phyloP scores from a whole-genome alignment of 2,888 invertebrate genomes.

The Acleris cristana region DNA sequence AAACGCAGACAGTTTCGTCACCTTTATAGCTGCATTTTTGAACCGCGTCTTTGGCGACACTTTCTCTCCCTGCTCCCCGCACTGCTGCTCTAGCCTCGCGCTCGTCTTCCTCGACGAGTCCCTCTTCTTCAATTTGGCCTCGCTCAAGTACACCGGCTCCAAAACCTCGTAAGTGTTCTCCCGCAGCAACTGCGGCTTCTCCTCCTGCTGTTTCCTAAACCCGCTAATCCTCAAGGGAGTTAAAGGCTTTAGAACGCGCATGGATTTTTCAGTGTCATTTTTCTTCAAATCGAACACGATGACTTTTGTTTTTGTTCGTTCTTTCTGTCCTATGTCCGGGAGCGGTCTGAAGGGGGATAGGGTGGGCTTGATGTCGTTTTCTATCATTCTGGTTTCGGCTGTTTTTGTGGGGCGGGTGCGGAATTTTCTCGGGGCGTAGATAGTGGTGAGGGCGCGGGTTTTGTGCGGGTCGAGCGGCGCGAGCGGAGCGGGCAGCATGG shows the following conservation, averaged over 20 bases:
- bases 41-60: conserved; percentile 72
- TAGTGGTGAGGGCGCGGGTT: conserved; percentile 75
- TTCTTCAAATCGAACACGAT: conserved; percentile 71
- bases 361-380: conserved; percentile 67
- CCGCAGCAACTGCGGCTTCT: conserved; percentile 66
- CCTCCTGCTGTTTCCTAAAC: conserved; percentile 54
- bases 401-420: conserved; percentile 70
- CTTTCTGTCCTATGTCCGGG: conserved; percentile 76
- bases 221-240: conserved; percentile 70
- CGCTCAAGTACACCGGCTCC: conserved; percentile 66
- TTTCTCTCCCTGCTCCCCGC: conserved; percentile 45
- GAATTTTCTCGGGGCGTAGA: conserved; percentile 76
- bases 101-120: conserved; percentile 41
- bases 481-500: conserved; percentile 74
- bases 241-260: conserved; percentile 71
- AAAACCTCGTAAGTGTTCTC: conserved; percentile 79
- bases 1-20: conserved; percentile 67
- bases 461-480: conserved; percentile 70
- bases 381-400: conserved; percentile 73
- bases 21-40: conserved; percentile 72
- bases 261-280: conserved; percentile 48
- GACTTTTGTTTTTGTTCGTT: conserved; percentile 66
- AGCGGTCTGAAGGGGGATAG: conserved; percentile 77
- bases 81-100: conserved; percentile 11
- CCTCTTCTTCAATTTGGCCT: conserved; percentile 55